These are phyloP conservation scores for Silvanus unidentatus DNA, from an alignment of 2,888 invertebrate species.

Conservation along the genomic window DNA sequence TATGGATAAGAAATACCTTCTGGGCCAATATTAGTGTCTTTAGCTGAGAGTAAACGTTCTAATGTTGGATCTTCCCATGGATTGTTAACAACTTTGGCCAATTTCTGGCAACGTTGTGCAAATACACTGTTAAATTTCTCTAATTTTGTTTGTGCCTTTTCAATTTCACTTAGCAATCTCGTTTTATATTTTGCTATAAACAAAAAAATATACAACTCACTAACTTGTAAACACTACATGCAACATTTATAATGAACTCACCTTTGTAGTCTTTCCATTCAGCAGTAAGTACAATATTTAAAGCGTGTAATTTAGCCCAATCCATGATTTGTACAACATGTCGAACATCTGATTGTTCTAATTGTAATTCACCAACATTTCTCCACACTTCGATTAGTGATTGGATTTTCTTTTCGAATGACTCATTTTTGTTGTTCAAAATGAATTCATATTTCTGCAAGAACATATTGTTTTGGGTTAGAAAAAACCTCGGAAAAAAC, in stretches of 20 bases:
- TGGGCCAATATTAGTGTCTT: slow-evolving; percentile 35
- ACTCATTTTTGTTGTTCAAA: slow-evolving; percentile 38
- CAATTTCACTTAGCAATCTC: slow-evolving; percentile 31
- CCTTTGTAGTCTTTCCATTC: slow-evolving; percentile 42
- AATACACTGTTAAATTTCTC: slow-evolving; percentile 35
- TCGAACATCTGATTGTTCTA: slow-evolving; percentile 33
- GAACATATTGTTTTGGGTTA: slow-evolving; percentile 19
- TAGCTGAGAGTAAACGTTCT: slow-evolving; percentile 34
- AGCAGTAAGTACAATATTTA: slow-evolving; percentile 42
- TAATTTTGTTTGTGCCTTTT: slow-evolving; percentile 36
- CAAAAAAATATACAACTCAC: slow-evolving; percentile 5
- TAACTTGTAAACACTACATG: neutral
- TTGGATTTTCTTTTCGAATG: slow-evolving; percentile 36
- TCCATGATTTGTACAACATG: slow-evolving; percentile 41
- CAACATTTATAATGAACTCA: slow-evolving; percentile 15
- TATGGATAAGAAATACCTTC: slow-evolving; percentile 30
- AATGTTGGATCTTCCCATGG: slow-evolving; percentile 42
- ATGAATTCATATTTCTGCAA: slow-evolving; percentile 41
- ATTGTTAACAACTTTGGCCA: slow-evolving; percentile 41
- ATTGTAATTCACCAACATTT: slow-evolving; percentile 32
- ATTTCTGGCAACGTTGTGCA: slow-evolving; percentile 39
- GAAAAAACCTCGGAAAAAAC: slow-evolving; percentile 1
- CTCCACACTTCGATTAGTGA: slow-evolving; percentile 40
- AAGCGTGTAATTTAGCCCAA: slow-evolving; percentile 43
- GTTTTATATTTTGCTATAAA: slow-evolving; percentile 25